A percentile compares a stretch with the other conserved stretches of the same genome.
Evolutionary conservation across 2,797 vertebrate genomes (phyloP).

Genomic region (Sebastes matsubarae): DNA sequence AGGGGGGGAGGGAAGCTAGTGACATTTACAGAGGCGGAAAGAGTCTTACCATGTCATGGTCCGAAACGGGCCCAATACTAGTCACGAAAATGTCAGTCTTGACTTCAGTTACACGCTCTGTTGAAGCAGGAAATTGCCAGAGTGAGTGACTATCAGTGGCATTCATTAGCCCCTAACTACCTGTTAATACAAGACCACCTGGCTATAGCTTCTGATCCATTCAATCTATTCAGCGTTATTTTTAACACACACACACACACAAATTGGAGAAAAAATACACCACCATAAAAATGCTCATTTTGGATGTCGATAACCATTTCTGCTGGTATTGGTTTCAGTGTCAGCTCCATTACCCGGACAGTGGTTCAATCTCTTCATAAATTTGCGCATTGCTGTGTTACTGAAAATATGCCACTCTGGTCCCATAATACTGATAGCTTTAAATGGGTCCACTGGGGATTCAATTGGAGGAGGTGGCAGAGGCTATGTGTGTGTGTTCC

Average conservation of each 20-base stretch:
- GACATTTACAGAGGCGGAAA: conserved; percentile 72
- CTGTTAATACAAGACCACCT: conserved; percentile 82
- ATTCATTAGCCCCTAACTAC: conserved; percentile 84
- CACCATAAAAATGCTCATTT: conserved; percentile 36
- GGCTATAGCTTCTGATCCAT: conserved; percentile 76
- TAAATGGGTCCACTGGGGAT: conserved; percentile 32
- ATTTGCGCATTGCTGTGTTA: conserved; percentile 32
- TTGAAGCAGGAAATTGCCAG: conserved; percentile 93
- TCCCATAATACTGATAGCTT: conserved; percentile 25
- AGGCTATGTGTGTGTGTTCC: not conserved
- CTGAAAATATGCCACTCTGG: conserved; percentile 48
- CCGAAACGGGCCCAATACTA: conserved; percentile 98
- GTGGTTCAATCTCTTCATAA: conserved; percentile 46
- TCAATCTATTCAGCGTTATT: conserved; percentile 50
- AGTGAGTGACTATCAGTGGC: conserved; percentile 87
- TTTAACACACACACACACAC: conserved; percentile 22
- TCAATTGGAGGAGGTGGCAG: not conserved
- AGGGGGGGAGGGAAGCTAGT: conserved; percentile 27
- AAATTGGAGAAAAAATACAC: not conserved
- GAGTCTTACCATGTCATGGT: conserved; percentile 97
- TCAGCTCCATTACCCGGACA: conserved; percentile 36
- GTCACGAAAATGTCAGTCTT: conserved; percentile 99
- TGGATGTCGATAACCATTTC: conserved; percentile 49
- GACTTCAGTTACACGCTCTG: conserved; percentile 99
- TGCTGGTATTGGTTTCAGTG: conserved; percentile 48